Evolutionary conservation across 2,797 vertebrate genomes (phyloP).

Genomic region (Notamacropus eugenii): DNA sequence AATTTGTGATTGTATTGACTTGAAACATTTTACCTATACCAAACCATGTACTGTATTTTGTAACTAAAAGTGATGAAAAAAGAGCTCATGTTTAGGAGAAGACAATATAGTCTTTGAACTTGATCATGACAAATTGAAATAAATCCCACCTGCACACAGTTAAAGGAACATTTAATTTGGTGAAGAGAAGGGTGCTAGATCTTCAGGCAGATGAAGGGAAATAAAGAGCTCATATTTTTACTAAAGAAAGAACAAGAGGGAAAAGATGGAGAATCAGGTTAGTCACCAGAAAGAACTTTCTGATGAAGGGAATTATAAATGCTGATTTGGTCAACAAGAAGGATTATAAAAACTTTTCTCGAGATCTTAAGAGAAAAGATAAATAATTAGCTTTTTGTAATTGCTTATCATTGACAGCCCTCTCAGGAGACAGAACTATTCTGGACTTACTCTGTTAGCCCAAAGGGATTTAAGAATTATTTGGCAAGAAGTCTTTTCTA

Average conservation of each 20-base stretch:
- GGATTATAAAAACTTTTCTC: background rate
- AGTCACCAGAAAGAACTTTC: background rate
- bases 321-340: background rate
- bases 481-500: constrained; percentile 19
- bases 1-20: background rate
- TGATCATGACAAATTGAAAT: background rate
- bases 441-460: background rate
- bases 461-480: constrained; percentile 20
- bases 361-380: background rate
- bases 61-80: constrained; percentile 37
- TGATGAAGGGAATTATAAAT: constrained; percentile 14
- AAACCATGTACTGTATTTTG: background rate
- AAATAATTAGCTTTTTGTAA: constrained; percentile 18
- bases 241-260: background rate
- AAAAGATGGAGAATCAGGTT: background rate
- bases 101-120: constrained; percentile 13
- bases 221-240: background rate
- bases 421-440: background rate
- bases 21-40: background rate
- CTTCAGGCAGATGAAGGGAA: background rate
- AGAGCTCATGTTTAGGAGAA: constrained; percentile 28
- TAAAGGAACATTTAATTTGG: constrained; percentile 23
- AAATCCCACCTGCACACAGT: background rate
- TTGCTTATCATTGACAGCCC: background rate
- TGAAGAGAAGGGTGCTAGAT: constrained; percentile 17